Conservation (phyloP, 1,140 invertebrate species). For the Portunus trituberculatus region DNA sequence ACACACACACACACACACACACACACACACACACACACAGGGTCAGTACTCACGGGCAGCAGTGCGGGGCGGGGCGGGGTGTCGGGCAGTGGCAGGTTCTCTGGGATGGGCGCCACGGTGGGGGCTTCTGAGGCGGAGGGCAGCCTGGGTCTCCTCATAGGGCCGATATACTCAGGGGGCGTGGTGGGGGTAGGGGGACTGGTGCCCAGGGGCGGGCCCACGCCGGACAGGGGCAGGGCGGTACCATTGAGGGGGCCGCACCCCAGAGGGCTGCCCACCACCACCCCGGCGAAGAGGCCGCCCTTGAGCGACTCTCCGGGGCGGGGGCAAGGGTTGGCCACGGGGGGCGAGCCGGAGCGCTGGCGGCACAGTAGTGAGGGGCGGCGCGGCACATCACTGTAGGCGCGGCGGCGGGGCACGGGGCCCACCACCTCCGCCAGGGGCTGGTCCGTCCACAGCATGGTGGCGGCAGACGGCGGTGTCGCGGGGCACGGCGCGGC, state of each 20-base stretch:
- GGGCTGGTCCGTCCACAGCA: neutral
- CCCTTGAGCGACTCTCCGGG: neutral
- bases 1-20: no score
- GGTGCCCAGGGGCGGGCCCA: neutral
- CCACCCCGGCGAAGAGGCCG: conserved; percentile 51
- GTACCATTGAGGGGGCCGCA: conserved; percentile 63
- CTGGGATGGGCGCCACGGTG: conserved; percentile 63
- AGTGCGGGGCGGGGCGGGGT: conserved; percentile 37
- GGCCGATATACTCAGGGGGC: conserved; percentile 33
- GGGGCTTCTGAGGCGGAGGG: conserved; percentile 65
- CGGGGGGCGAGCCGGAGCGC: conserved; percentile 37
- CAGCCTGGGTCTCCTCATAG: conserved; percentile 60
- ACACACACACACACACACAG: no score
- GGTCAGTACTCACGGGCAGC: neutral
- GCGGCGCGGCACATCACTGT: conserved; percentile 51
- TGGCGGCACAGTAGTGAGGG: conserved; percentile 42
- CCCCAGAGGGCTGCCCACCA: conserved; percentile 67
- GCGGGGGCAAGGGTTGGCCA: neutral
- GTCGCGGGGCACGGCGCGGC: neutral
- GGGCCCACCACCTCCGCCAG: neutral
- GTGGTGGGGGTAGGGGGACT: conserved; percentile 23
- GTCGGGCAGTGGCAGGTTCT: conserved; percentile 63
- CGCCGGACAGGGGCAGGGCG: conserved; percentile 53
- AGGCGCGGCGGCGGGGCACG: conserved; percentile 49
- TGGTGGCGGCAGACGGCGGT: neutral